Evolutionary conservation across 1,140 invertebrate species (phyloP).

Genomic region (Pseudomyrmex dendroicus): DNA sequence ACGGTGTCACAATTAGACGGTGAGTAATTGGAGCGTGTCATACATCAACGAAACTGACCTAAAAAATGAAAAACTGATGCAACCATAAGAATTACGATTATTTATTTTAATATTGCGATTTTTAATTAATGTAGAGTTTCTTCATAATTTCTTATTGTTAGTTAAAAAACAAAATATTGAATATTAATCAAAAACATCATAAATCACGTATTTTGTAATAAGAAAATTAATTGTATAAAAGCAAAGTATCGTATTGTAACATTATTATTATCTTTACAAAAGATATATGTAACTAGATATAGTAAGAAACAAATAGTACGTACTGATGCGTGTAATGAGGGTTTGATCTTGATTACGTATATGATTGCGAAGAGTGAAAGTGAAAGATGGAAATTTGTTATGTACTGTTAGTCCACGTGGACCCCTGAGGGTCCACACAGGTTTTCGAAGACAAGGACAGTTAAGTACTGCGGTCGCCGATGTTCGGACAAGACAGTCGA

Average conservation of each 20-base stretch:
- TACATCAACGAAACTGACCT: background rate
- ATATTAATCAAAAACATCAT: too few species aligned
- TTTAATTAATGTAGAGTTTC: too few species aligned
- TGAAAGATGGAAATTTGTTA: constrained; percentile 66
- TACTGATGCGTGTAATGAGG: background rate
- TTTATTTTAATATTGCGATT: too few species aligned
- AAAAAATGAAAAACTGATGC: background rate
- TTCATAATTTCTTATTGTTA: too few species aligned
- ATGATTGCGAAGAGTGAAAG: constrained; percentile 72
- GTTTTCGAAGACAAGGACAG: constrained; percentile 39
- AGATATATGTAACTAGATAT: too few species aligned
- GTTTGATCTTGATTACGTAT: constrained; percentile 40
- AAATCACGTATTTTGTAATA: background rate
- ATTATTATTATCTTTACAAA: background rate
- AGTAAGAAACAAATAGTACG: background rate
- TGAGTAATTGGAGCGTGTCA: constrained; percentile 14
- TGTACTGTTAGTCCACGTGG: constrained; percentile 67
- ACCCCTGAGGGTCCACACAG: constrained; percentile 40
- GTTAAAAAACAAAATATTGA: too few species aligned
- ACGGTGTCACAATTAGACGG: background rate
- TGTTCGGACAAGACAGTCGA: background rate
- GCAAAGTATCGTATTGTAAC: background rate
- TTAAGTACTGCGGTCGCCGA: constrained; percentile 49
- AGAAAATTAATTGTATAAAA: background rate
- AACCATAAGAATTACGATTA: background rate